Evolutionary conservation across 2,797 vertebrate genomes (phyloP).

Genomic region (Sphaeramia orbicularis): DNA sequence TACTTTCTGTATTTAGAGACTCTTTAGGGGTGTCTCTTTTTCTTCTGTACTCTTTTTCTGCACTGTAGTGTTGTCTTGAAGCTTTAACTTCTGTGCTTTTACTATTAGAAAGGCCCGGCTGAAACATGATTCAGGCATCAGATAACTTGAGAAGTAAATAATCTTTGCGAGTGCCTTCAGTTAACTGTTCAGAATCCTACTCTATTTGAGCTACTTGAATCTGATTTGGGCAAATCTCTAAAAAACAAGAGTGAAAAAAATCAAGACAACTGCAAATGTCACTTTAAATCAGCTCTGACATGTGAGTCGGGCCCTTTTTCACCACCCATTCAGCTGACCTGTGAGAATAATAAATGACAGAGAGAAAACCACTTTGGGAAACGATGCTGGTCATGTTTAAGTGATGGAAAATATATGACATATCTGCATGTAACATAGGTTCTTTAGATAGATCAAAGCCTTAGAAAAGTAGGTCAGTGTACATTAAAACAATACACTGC

Average conservation of each 20-base stretch:
- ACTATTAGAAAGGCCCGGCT: conserved; percentile 26
- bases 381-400: conserved; percentile 39
- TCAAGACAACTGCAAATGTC: conserved; percentile 13
- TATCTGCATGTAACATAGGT: background rate
- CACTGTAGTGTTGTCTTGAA: conserved; percentile 31
- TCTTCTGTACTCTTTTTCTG: conserved; percentile 43
- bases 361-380: conserved; percentile 12
- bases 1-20: conserved; percentile 36
- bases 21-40: conserved; percentile 42
- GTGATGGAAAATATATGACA: conserved; percentile 12
- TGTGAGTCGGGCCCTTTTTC: conserved; percentile 23
- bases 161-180: conserved; percentile 11
- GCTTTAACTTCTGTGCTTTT: conserved; percentile 51
- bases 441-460: conserved; percentile 16
- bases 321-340: conserved; percentile 54
- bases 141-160: conserved; percentile 19
- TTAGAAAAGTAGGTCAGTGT: conserved; percentile 27
- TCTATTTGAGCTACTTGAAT: conserved; percentile 6
- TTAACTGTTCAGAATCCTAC: conserved; percentile 19
- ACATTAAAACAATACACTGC: conserved; percentile 28
- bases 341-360: conserved; percentile 37
- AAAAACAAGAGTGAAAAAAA: conserved; percentile 11
- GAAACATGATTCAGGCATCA: conserved; percentile 29
- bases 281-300: conserved; percentile 32
- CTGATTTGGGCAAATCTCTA: background rate